phyloP scores from a whole-genome alignment of 2,888 invertebrate genomes.

The Seira ritae region DNA sequence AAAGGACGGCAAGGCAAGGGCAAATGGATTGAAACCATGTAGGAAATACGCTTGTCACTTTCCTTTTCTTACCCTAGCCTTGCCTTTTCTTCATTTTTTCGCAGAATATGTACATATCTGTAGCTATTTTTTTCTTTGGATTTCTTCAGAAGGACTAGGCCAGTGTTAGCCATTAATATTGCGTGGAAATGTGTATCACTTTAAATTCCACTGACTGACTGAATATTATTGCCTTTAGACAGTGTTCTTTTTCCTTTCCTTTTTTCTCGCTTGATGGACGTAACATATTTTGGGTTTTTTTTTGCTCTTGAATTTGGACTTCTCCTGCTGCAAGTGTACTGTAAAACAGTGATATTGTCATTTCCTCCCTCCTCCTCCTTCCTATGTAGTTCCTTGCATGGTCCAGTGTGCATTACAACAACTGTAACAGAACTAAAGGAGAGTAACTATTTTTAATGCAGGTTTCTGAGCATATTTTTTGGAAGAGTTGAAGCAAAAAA shows the following conservation, averaged over 20 bases:
- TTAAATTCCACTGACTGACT: not conserved
- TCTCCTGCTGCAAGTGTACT: conserved; percentile 36
- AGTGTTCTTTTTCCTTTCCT: not conserved
- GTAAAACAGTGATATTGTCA: conserved; percentile 47
- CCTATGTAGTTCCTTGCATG: conserved; percentile 9
- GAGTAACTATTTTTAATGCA: too few relatives aligned
- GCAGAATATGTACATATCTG: too few relatives aligned
- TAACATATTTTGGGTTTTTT: not conserved
- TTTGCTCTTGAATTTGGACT: not conserved
- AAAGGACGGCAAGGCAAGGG: too few relatives aligned
- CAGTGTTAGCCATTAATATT: not conserved
- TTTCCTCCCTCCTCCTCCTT: conserved; percentile 32
- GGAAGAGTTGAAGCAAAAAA: conserved; percentile 25
- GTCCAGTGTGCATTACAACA: conserved; percentile 28
- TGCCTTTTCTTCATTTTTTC: too few relatives aligned
- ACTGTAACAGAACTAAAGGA: not conserved
- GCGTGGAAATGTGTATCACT: not conserved
- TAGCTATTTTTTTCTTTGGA: too few relatives aligned
- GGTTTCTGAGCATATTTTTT: not conserved
- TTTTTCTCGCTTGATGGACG: not conserved
- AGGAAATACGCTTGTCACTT: too few relatives aligned
- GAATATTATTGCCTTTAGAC: not conserved
- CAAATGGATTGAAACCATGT: too few relatives aligned
- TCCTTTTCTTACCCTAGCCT: too few relatives aligned
- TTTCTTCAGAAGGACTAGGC: too few relatives aligned